phyloP scores from a whole-genome alignment of 2,797 vertebrate genomes.

The Diceros bicornis region DNA sequence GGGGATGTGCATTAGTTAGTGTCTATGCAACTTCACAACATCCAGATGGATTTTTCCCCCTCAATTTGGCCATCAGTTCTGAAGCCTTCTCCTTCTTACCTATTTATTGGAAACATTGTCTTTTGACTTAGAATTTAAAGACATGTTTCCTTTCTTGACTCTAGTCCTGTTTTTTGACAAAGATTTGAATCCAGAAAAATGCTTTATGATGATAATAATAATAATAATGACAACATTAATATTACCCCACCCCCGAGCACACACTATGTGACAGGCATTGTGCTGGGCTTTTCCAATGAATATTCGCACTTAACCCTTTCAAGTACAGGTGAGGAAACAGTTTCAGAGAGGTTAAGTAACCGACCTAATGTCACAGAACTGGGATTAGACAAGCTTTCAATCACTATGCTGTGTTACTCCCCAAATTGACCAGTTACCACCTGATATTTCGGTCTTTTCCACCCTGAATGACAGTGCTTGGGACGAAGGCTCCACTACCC shows the following conservation, averaged over 20 bases:
- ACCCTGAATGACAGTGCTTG: neutral
- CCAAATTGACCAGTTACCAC: neutral
- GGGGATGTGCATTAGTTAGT: neutral
- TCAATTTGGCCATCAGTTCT: neutral
- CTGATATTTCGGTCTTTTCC: neutral
- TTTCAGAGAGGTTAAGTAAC: neutral
- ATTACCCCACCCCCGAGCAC: neutral
- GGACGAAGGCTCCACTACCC: neutral
- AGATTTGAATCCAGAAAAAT: neutral
- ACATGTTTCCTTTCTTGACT: neutral
- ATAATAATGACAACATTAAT: neutral
- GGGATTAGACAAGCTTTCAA: neutral
- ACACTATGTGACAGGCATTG: neutral
- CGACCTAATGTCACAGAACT: neutral
- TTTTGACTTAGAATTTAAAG: constrained; percentile 34
- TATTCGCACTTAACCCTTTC: neutral
- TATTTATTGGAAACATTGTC: neutral
- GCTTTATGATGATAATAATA: neutral
- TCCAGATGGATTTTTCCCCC: neutral
- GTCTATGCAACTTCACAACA: neutral
- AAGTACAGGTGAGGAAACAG: neutral
- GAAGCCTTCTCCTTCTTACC: neutral
- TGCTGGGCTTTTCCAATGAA: neutral
- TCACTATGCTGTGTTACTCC: neutral
- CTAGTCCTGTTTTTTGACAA: neutral